These are phyloP conservation scores for Platyura marginata DNA, from an alignment of 1,140 invertebrate species.

Conservation along the genomic window DNA sequence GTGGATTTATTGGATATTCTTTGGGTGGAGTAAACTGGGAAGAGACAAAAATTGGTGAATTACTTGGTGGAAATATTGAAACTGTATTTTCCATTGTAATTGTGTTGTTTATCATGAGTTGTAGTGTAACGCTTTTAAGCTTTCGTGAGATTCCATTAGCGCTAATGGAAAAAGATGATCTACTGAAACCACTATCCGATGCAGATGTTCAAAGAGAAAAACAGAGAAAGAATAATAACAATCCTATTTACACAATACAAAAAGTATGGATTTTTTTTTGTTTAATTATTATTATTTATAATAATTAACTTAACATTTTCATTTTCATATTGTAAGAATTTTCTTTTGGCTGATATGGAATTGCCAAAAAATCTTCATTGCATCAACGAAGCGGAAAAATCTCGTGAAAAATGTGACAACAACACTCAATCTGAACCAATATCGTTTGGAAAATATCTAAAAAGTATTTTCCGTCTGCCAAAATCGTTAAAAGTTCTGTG, in stretches of 20 bases:
- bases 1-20: slow-evolving; percentile 62
- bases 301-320: too few relatives aligned
- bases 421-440: too few relatives aligned
- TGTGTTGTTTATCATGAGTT: slow-evolving; percentile 47
- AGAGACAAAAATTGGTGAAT: slow-evolving; percentile 35
- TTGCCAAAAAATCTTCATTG: too few relatives aligned
- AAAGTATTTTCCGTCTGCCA: slow-evolving; percentile 61
- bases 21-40: slow-evolving; percentile 70
- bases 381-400: too few relatives aligned
- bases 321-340: too few relatives aligned
- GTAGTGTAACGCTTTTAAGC: slow-evolving; percentile 43
- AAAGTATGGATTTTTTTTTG: too few relatives aligned
- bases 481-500: slow-evolving; percentile 53
- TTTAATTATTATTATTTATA: too few relatives aligned
- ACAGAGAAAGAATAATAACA: not conserved
- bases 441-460: slow-evolving; percentile 40
- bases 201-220: not conserved
- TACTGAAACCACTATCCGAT: slow-evolving; percentile 14
- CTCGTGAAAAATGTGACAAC: too few relatives aligned
- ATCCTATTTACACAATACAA: too few relatives aligned
- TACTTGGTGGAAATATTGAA: slow-evolving; percentile 53
- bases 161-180: slow-evolving; percentile 22
- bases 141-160: slow-evolving; percentile 52
- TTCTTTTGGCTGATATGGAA: too few relatives aligned
- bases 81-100: slow-evolving; percentile 56